phyloP scores from a whole-genome alignment of 64 coral and sea anemone species.

The Exaiptasia diaphana region DNA sequence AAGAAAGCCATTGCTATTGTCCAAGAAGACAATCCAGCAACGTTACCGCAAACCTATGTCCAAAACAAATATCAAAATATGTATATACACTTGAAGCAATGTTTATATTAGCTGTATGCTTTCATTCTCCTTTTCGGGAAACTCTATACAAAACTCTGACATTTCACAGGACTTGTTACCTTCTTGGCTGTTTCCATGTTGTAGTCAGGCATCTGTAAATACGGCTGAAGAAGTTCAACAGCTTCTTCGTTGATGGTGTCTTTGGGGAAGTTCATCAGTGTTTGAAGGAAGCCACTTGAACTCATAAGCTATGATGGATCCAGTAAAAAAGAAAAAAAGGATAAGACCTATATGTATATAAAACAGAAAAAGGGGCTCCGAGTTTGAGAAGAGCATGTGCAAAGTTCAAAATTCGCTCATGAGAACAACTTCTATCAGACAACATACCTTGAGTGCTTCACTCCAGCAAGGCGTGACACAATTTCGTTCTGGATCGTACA shows the following conservation, averaged over 20 bases:
- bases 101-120: too few species aligned
- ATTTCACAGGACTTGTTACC: too few species aligned
- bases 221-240: slow-evolving; percentile 83
- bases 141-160: too few species aligned
- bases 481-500: slow-evolving; percentile 66
- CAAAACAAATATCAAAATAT: not conserved
- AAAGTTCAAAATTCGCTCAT: too few species aligned
- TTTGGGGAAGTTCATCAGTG: slow-evolving; percentile 89
- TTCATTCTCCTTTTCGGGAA: too few species aligned
- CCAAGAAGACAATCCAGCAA: slow-evolving; percentile 95
- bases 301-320: slow-evolving; percentile 86
- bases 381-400: not conserved
- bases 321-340: not conserved
- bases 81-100: too few species aligned
- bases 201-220: slow-evolving; percentile 83
- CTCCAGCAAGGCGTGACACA: slow-evolving; percentile 82
- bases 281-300: slow-evolving; percentile 70
- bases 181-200: slow-evolving; percentile 88
- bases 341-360: too few species aligned
- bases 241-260: slow-evolving; percentile 93
- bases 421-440: too few species aligned
- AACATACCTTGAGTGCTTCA: slow-evolving; percentile 84
- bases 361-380: not conserved
- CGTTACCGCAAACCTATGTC: slow-evolving; percentile 96
- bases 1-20: slow-evolving; percentile 94